These are phyloP conservation scores for Drosophila bocqueti DNA, from an alignment of 1,140 invertebrate genomes.

Conservation along the genomic window DNA sequence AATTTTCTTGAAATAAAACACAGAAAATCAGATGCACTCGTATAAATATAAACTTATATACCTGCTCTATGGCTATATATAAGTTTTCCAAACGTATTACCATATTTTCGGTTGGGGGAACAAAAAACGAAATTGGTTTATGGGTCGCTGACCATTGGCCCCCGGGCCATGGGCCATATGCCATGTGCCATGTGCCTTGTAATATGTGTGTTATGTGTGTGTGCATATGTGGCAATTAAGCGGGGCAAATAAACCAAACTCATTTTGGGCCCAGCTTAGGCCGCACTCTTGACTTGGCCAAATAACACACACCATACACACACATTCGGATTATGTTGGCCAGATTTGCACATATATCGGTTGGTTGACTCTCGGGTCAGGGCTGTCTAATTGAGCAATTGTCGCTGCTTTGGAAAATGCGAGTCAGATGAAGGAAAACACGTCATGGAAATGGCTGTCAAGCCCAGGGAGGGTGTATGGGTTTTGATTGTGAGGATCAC, in stretches of 20 bases:
- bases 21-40: background rate
- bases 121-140: conserved; percentile 40
- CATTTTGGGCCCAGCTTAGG: conserved; percentile 24
- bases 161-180: conserved; percentile 22
- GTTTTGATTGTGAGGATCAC: background rate
- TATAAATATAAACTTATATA: background rate
- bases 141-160: conserved; percentile 51
- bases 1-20: too few species aligned
- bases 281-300: conserved; percentile 28
- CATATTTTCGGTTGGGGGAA: conserved; percentile 20
- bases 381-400: conserved; percentile 45
- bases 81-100: conserved; percentile 7
- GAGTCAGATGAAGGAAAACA: background rate
- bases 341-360: conserved; percentile 39
- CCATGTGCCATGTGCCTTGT: background rate
- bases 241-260: conserved; percentile 23
- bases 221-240: conserved; percentile 49
- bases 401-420: conserved; percentile 17
- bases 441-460: background rate
- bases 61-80: background rate
- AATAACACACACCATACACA: conserved; percentile 2
- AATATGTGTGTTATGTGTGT: conserved; percentile 9
- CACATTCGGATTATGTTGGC: conserved; percentile 23
- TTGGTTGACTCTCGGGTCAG: conserved; percentile 44
- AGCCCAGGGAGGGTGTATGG: background rate